Evolutionary conservation across 1,140 invertebrate genomes (phyloP), one percentile per base, ranked within the genome.

Genomic region (Tetramorium parvispinum): DNA sequence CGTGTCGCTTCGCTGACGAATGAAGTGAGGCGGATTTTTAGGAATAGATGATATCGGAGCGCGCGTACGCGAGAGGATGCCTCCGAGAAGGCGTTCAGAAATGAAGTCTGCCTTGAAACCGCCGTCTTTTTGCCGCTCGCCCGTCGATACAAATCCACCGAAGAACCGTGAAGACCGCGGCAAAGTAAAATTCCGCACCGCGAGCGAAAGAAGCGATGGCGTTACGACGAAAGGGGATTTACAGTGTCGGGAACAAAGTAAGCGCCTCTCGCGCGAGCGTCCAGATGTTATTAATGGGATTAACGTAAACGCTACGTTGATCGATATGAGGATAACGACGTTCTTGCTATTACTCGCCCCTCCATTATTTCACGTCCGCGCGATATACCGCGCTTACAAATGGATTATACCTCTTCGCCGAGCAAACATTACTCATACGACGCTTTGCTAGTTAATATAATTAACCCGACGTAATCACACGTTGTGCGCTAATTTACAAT

Each of bases 61-160:
- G 65, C 24, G 18, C 24, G 21, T 32, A 32, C 32, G 32, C 55
- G 32, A 32, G 73, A 78, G 37, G 86, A n/a, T 37, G 24, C 68
- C 70, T 78, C 57, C 77, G 49, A 53, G 59, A 21, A 65, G 70
- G 57, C 70, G 61, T 71, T 86, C 81, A 83, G 85, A 87, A 89
- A 89, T 89, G 77, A 89, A 89, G 89, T 89, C 89, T 79, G 65
- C 89, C 89, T 90, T 90, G 89, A 90, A 85, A 57, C 73, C 73
- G 85, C 18, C 73, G 75, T 75, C 59, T 90, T 90, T 89, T 89
- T 90, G 66, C 68, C 16, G 49, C 46, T 13, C 32, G n/a, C 51
- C 51, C 85, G 88, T 87, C 88, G 89, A 90, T 90, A 90, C 88
- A 43, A 90, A 89, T 87, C 88, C 88, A 90, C 68, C 68, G 85